phyloP scores from a whole-genome alignment of 2,113 vertebrate species.

The Lampris incognitus region DNA sequence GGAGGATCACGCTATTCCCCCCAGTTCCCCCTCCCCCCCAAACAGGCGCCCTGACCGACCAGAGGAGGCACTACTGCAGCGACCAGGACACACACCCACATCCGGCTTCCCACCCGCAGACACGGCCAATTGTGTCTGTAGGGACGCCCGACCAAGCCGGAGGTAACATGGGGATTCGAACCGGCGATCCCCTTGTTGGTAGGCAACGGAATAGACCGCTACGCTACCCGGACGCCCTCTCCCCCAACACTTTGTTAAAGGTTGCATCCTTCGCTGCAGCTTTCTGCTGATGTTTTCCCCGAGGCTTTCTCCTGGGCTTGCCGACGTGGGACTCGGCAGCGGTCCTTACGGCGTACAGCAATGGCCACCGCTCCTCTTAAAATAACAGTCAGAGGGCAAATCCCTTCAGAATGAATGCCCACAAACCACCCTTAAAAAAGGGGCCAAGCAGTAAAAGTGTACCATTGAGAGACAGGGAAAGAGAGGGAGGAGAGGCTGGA shows the following conservation, averaged over 20 bases:
- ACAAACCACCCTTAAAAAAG: constrained; percentile 50
- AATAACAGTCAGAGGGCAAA: constrained; percentile 64
- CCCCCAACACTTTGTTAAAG: neutral
- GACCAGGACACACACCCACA: no score
- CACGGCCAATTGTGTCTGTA: no score
- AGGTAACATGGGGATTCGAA: no score
- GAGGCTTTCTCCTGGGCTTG: constrained; percentile 17
- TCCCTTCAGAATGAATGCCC: constrained; percentile 41
- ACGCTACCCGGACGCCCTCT: neutral
- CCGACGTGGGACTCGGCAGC: neutral
- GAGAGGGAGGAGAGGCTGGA: constrained; percentile 31
- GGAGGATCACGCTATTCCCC: no score
- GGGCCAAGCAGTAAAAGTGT: constrained; percentile 46
- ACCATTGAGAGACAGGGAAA: constrained; percentile 35
- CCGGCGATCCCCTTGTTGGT: no score
- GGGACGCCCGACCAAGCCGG: no score
- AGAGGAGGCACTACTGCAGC: no score
- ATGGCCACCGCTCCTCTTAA: constrained; percentile 57
- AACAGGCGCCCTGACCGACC: no score
- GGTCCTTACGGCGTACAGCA: constrained; percentile 1
- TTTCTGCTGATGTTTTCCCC: neutral
- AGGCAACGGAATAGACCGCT: no score
- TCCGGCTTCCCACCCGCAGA: no score
- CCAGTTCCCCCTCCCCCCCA: no score
- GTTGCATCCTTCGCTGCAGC: neutral